Evolutionary conservation across 1,140 invertebrate species (phyloP), one percentile per base, ranked within the genome.

Genomic region (Drusus annulatus): DNA sequence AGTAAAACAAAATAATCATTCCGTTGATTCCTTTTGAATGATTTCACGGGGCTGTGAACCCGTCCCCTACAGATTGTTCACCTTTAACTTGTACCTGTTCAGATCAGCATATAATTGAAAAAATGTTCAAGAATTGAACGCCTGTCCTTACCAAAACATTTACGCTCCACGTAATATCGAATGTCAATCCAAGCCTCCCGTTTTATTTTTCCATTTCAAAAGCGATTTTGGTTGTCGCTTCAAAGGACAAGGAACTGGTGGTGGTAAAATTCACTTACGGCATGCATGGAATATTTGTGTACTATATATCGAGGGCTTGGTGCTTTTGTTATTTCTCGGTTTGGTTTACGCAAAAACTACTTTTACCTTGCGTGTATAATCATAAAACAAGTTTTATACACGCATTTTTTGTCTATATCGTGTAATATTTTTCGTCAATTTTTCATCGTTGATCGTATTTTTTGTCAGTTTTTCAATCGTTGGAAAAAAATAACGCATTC

Each of bases 31-130:
- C 45, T 52, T 65, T 77, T 63, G 76, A 77, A 25, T 63, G 50
- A 65, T 77, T 52, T 19, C 51, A 50, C 36, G 56, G 13, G 25
- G 62, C 60, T 45, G 7, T 81, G 45, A 52, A 71, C 77, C 25
- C 23, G n/a, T 68, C 63, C 76, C 21, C 54, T 50, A 31, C 76
- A 81, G 78, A 74, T 81, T 81, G 81, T 82, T 82, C 81, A 82
- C 81, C 78, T 82, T 82, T 82, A 82, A 79, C 71, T 78, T 83
- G 78, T 75, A 83, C 81, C 81, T 83, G 82, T 74, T 83, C 82
- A 83, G 62, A 76, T 73, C 82, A 78, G 82, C 82, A 83, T 83
- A 83, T 83, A 83, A 83, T 83, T 83, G 82, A 80, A 81, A 83
- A 80, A 81, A 81, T 81, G 81, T 80, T 80, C 78, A 80, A 80